A percentile compares a stretch with the other conserved stretches of the same genome.
Conservation (phyloP, 2,113 vertebrate species). For the Amblyopsis rosae region DNA sequence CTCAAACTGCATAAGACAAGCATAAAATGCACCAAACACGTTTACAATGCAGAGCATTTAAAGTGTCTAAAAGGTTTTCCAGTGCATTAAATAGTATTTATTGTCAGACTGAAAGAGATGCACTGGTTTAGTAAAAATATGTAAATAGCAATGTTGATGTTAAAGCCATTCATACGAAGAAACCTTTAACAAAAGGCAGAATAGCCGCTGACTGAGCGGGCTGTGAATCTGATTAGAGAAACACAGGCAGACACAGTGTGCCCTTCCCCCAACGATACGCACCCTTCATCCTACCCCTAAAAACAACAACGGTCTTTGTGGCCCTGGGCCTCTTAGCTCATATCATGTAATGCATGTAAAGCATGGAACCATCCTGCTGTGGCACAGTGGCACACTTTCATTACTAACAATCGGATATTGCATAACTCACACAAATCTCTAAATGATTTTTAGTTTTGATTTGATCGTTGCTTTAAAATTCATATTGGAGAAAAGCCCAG, state of each 20-base stretch:
- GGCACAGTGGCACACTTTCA: constrained; percentile 55
- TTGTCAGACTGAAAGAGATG: constrained; percentile 39
- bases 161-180: constrained; percentile 42
- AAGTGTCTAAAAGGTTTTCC: constrained; percentile 71
- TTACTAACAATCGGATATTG: constrained; percentile 26
- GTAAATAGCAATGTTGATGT: constrained; percentile 10
- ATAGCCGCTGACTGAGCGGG: constrained; percentile 11
- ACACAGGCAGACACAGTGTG: background rate
- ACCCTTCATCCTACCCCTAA: too few species aligned
- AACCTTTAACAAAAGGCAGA: constrained; percentile 16
- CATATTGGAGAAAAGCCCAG: constrained; percentile 30
- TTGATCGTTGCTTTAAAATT: background rate
- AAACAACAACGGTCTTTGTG: background rate
- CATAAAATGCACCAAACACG: constrained; percentile 78
- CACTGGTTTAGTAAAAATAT: constrained; percentile 61
- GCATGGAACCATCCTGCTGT: constrained; percentile 22
- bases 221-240: constrained; percentile 27
- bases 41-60: constrained; percentile 72
- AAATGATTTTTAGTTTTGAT: constrained; percentile 16
- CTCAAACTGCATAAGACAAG: constrained; percentile 20
- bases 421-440: constrained; percentile 24
- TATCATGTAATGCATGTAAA: constrained; percentile 46
- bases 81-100: constrained; percentile 10
- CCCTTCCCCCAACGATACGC: too few species aligned
- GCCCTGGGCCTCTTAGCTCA: background rate